Evolutionary conservation across 1,140 invertebrate species (phyloP).

Genomic region (Euura saliciscinereae): DNA sequence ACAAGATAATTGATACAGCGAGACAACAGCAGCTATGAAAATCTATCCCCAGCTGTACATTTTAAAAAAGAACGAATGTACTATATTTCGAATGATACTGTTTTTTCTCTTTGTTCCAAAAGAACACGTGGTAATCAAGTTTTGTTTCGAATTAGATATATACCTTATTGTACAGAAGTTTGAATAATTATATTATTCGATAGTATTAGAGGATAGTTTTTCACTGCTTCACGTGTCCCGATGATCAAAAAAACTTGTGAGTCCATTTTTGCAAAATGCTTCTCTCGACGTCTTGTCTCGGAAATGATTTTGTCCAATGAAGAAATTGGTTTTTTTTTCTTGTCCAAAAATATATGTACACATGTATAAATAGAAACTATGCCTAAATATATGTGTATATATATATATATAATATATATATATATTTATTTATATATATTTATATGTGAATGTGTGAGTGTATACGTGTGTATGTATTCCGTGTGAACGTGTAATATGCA

Average conservation of each 20-base stretch:
- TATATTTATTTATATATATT: not conserved
- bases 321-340: conserved; percentile 23
- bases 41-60: too few relatives aligned
- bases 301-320: conserved; percentile 12
- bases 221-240: not conserved
- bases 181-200: not conserved
- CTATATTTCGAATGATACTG: too few relatives aligned
- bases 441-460: too few relatives aligned
- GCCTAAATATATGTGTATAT: not conserved
- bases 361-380: conserved; percentile 32
- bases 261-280: not conserved
- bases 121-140: too few relatives aligned
- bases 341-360: conserved; percentile 59
- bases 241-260: not conserved
- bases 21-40: too few relatives aligned
- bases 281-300: not conserved
- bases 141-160: too few relatives aligned
- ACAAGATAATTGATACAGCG: too few relatives aligned
- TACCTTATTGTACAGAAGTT: too few relatives aligned
- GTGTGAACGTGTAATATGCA: not conserved
- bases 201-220: not conserved
- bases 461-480: too few relatives aligned
- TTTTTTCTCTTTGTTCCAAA: too few relatives aligned
- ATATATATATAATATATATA: conserved; percentile 6
- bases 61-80: too few relatives aligned